phyloP scores from a whole-genome alignment of 2,797 vertebrate species.

The Liparis tanakae region DNA sequence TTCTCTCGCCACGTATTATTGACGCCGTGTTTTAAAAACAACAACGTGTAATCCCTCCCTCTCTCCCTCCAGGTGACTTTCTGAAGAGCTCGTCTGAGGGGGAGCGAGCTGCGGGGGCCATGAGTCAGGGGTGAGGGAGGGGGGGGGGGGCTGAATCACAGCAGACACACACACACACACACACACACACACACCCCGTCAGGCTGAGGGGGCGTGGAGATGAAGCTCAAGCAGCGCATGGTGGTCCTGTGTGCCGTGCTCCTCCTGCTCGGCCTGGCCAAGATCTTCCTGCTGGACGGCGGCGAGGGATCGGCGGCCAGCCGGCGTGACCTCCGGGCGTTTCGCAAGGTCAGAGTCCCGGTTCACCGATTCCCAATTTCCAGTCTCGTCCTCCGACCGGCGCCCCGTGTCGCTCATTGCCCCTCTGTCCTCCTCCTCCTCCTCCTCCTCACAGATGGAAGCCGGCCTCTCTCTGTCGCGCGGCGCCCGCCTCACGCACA shows the following conservation, averaged over 20 bases:
- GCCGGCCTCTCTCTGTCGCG: conserved; percentile 87
- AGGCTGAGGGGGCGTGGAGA: conserved; percentile 72
- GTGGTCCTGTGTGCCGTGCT: conserved; percentile 94
- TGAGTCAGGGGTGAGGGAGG: conserved; percentile 76
- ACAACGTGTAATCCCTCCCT: background rate
- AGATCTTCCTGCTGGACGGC: conserved; percentile 97
- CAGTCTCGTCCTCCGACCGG: too few relatives aligned
- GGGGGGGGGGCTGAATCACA: conserved; percentile 20
- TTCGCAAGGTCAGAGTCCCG: conserved; percentile 81
- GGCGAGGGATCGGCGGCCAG: conserved; percentile 93
- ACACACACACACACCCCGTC: conserved; percentile 34
- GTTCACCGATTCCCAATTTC: background rate
- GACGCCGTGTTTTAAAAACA: conserved; percentile 25
- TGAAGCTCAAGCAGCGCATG: conserved; percentile 99
- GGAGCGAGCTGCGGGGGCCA: conserved; percentile 51
- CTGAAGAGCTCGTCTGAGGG: conserved; percentile 11
- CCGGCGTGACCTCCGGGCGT: conserved; percentile 92
- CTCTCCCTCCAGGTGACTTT: conserved; percentile 24
- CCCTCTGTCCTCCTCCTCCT: too few relatives aligned
- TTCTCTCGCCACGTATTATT: conserved; percentile 50
- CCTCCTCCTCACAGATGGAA: conserved; percentile 85
- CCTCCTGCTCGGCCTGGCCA: conserved; percentile 96
- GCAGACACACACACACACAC: background rate
- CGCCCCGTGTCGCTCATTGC: too few relatives aligned
- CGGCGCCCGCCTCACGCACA: conserved; percentile 91